A percentile compares a stretch with the other conserved stretches of the same genome.
Conservation (phyloP, 1,140 invertebrate genomes). For the Patella vulgata region DNA sequence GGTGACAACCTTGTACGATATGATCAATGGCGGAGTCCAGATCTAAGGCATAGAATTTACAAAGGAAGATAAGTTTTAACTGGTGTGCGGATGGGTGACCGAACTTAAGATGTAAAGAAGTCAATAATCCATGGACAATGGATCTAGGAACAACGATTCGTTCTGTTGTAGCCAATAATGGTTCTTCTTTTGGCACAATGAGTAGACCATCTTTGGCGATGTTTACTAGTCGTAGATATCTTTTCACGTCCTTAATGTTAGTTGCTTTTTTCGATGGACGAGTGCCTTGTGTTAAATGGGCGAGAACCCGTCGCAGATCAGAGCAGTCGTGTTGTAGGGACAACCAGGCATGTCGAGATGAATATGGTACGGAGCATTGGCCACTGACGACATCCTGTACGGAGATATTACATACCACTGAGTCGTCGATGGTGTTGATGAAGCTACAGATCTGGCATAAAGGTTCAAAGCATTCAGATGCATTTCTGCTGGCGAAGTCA, state of each 20-base stretch:
- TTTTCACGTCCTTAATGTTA: constrained; percentile 10
- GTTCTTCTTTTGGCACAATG: constrained; percentile 9
- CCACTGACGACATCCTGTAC: too few species aligned
- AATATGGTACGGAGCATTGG: too few species aligned
- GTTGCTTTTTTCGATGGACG: too few species aligned
- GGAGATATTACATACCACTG: too few species aligned
- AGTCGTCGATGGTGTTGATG: too few species aligned
- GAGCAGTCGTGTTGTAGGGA: too few species aligned
- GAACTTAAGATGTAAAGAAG: constrained; percentile 30
- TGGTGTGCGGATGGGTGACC: constrained; percentile 29
- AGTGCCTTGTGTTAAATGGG: too few species aligned
- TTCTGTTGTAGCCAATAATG: constrained; percentile 11
- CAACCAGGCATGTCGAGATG: too few species aligned
- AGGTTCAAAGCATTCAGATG: too few species aligned
- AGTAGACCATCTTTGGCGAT: constrained; percentile 25
- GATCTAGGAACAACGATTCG: constrained; percentile 32
- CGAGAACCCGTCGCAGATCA: too few species aligned
- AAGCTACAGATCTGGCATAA: too few species aligned
- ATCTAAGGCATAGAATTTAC: constrained; percentile 28
- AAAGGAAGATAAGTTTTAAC: constrained; percentile 7
- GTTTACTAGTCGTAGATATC: constrained; percentile 17
- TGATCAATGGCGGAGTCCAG: constrained; percentile 11
- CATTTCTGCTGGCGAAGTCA: too few species aligned
- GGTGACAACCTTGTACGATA: constrained; percentile 9
- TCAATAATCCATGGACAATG: constrained; percentile 24